phyloP scores from a whole-genome alignment of 1,140 invertebrate genomes.

The Luehdorfia chinensis region DNA sequence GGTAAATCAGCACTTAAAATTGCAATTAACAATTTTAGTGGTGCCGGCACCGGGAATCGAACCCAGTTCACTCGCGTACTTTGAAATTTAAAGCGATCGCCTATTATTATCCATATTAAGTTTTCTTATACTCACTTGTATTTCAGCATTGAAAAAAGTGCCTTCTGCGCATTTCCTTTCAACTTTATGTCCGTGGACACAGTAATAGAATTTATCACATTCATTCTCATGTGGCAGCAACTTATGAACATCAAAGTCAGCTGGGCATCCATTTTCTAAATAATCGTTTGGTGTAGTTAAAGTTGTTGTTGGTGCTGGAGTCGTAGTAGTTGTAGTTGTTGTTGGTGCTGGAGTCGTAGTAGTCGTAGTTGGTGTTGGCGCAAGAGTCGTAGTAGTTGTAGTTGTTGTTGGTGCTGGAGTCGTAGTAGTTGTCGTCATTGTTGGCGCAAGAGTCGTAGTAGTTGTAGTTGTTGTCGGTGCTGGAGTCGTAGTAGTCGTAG shows the following conservation, averaged over 20 bases:
- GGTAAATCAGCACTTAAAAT: no score
- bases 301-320: background rate
- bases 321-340: constrained; percentile 4
- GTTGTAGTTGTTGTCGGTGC: background rate
- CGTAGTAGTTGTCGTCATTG: constrained; percentile 15
- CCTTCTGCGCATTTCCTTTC: constrained; percentile 29
- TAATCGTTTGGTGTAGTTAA: constrained; percentile 1
- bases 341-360: constrained; percentile 2
- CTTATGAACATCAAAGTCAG: constrained; percentile 21
- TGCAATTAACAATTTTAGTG: no score
- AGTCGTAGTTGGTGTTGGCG: constrained; percentile 14
- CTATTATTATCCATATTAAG: no score
- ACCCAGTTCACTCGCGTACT: no score
- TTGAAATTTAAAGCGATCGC: no score
- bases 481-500: constrained; percentile 7
- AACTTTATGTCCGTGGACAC: constrained; percentile 33
- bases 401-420: constrained; percentile 12
- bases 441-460: background rate
- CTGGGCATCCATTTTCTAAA: constrained; percentile 30
- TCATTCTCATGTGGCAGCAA: constrained; percentile 40
- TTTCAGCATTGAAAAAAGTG: constrained; percentile 29
- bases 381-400: background rate
- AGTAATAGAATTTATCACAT: constrained; percentile 45
- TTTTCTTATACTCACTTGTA: constrained; percentile 27
- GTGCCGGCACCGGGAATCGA: no score